Evolutionary conservation across 2,113 vertebrate genomes (phyloP), one percentile per base, ranked within the genome.

Genomic region (Ctenomys sociabilis): DNA sequence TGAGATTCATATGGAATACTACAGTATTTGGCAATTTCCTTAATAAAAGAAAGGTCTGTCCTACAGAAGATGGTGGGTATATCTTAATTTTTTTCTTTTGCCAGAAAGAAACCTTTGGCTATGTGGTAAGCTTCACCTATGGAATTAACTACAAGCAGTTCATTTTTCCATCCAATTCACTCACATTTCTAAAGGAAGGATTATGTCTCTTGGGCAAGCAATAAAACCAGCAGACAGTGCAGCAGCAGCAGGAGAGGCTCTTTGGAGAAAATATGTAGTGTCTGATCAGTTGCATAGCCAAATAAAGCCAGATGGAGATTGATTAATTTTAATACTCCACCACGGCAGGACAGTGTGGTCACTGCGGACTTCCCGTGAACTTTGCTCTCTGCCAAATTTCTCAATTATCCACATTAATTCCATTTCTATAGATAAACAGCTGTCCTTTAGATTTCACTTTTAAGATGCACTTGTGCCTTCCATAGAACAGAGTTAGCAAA

Each of bases 221-320:
- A 88, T 97, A 94, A 97, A 97, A 90, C 59, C 49, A 95, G 91
- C 45, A 95, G 91, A 91, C 82, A 96, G 73, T 93, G 49, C 64
- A 83, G 68, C 40, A 81, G 64, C 82, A 78, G 90, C 81, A 94
- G 86, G 72, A 85, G 52, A 91, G 0, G 0, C 30, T 92, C 73
- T 90, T 95, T 83, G 80, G 45, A 84, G 64, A 85, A 78, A 86
- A 96, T 84, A 93, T 3, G 21, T 73, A 22, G 7, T 73, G 49
- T 91, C 96, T 91, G 66, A 90, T 89, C 70, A 64, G 75, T 92
- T 66, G 59, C 45, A 81, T 72, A 1, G 5, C 49, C 91, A 95
- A 96, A 96, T 57, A 95, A 91, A 96, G 78, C 95, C 85, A 95
- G 72, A 93, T 86, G 86, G 63, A 68, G 95, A 93, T 17, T 80